Base-by-base conservation (phyloP, 2,113 vertebrate species). In the Datnioides undecimradiatus region DNA sequence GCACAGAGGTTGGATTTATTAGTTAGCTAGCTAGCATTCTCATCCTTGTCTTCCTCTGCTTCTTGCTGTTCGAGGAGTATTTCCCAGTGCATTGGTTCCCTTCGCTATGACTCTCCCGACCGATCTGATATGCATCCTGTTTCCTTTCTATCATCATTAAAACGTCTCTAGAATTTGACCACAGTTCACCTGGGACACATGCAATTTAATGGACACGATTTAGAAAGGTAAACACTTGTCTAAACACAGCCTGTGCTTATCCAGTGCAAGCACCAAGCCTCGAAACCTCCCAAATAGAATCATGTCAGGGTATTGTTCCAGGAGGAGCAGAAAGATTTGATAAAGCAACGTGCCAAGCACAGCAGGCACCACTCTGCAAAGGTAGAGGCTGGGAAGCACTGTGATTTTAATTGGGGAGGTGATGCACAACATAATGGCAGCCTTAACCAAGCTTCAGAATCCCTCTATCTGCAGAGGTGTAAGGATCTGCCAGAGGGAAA, bases 391-490 rank as follows among this genome's bases (percentile, higher is more conserved):
- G 36, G 27, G n/a, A 59, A 52, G 13, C n/a, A 23, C 52, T 19
- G 2, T 31, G 46, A 70, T 21, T 75, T 5, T 62, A 36, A 45
- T 11, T 57, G 58, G 23, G 48, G 8, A 64, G 57, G 54, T 49
- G 41, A 67, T 67, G 40, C 62, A 63, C 41, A 73, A 52, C 69
- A 54, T 55, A 63, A 51, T 17, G 19, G 27, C n/a, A 27, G 38
- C 63, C 23, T 45, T 64, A 59, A 48, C 29, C 64, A 34, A 65
- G 23, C 70, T 60, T 67, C 21, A 19, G 40, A 71, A 48, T 59
- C 25, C 17, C 10, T 54, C 45, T 40, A 3, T 57, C 48, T 52
- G 51, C 45, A 41, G 60, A 54, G 13, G 41, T 60, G 14, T 23
- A 55, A 17, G 23, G 38, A 41, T 45, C 45, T 62, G n/a, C 34